A percentile compares a stretch with the other conserved stretches of the same genome.
Evolutionary conservation across 2,113 vertebrate genomes (phyloP).

Genomic region (Cariama cristata): DNA sequence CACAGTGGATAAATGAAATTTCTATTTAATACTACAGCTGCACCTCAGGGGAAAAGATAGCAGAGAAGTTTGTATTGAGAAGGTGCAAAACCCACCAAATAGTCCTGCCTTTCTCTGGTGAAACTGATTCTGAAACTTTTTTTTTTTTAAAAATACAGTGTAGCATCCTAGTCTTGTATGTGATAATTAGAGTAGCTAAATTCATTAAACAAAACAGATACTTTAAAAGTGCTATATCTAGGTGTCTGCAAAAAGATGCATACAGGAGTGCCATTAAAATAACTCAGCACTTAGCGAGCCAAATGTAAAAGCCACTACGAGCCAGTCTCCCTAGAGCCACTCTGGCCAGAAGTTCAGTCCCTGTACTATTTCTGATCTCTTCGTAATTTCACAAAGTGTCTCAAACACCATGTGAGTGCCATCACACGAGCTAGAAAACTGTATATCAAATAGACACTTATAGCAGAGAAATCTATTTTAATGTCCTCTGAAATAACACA

Average conservation of each 20-base stretch:
- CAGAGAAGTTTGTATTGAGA: not conserved
- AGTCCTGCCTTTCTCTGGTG: not conserved
- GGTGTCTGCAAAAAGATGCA: not conserved
- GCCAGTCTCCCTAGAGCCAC: not conserved
- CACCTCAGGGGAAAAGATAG: not conserved
- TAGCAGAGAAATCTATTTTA: constrained; percentile 18
- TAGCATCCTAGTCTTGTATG: not conserved
- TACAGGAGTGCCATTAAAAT: not conserved
- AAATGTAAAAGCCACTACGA: not conserved
- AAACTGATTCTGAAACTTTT: not conserved
- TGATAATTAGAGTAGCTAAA: not conserved
- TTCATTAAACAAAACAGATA: not conserved
- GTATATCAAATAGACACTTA: constrained; percentile 20
- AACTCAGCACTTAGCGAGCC: not conserved
- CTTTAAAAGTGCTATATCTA: not conserved
- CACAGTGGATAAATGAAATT: not conserved
- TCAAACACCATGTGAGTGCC: not conserved
- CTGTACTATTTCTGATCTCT: not conserved
- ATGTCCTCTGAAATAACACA: constrained; percentile 11
- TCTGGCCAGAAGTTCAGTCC: not conserved
- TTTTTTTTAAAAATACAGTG: not conserved
- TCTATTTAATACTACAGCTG: not conserved
- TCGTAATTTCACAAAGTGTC: not conserved
- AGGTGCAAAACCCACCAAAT: not conserved
- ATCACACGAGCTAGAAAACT: not conserved